Evolutionary conservation across 2,888 invertebrate species (phyloP), one percentile per base, ranked within the genome.

Genomic region (Carcina quercana): DNA sequence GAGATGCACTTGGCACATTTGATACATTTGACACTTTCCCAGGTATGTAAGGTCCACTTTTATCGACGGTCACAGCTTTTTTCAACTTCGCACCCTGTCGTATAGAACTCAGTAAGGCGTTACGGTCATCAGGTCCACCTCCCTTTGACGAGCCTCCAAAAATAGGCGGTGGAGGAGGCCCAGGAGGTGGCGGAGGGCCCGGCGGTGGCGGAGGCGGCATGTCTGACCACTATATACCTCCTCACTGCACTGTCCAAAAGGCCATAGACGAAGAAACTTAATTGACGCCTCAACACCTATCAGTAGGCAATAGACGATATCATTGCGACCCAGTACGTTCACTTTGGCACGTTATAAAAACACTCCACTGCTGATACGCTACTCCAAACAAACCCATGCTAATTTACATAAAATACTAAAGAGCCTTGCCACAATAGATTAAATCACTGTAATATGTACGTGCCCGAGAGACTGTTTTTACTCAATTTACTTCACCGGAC

Each of bases 1-100:
- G 73, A 29, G 67, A 57, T 1, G 66, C 49, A 1, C 68, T 46
- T 1, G 59, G 52, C 53, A 61, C 57, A 42, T 52, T 54, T n/a
- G 61, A 40, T 13, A 48, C 58, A 58, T 61, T 63, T 41, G 73
- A 50, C 42, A 62, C 75, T 70, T 86, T 87, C 73, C 94, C 93
- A 49, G 89, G 82, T 46, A 95, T 79, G 29, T 87, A 67, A 0
- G 96, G 96, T 30, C 88, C 91, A 87, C 96, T 96, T 73, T 94
- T 93, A 66, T 97, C 96, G 53, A 92, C 91, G n/a, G 96, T 96
- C 1, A 90, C 90, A 32, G 95, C 86, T 76, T 95, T 96, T 70
- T 93, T 95, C 45, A 96, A 78, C 53, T 87, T 87, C 30, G 91
- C 78, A 35, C 96, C 96, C 66, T 91, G 91, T 52, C 94, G 89